Evolutionary conservation across 2,113 vertebrate genomes (phyloP).

Genomic region (Amazona vittata): DNA sequence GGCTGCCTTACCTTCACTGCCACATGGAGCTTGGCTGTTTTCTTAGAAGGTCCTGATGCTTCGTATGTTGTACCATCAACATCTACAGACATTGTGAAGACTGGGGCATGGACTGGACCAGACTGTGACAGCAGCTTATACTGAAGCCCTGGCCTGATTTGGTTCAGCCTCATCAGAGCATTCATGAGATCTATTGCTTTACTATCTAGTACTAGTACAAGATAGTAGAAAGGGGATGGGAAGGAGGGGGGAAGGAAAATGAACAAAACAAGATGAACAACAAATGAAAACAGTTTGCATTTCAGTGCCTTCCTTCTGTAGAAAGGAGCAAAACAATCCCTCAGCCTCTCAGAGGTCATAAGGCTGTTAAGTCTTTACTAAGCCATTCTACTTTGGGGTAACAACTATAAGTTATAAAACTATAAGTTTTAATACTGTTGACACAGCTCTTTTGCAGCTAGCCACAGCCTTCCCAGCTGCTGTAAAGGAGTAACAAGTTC

Average conservation of each 20-base stretch:
- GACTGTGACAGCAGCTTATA: conserved; percentile 98
- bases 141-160: conserved; percentile 97
- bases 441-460: not conserved
- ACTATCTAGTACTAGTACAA: conserved; percentile 89
- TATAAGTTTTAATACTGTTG: not conserved
- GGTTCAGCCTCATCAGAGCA: conserved; percentile 97
- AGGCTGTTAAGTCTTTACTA: not conserved
- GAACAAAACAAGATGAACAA: conserved; percentile 42
- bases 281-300: conserved; percentile 48
- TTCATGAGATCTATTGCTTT: conserved; percentile 99
- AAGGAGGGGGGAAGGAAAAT: not conserved
- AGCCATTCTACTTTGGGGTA: not conserved
- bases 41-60: conserved; percentile 98
- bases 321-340: not conserved
- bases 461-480: not conserved
- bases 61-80: conserved; percentile 94
- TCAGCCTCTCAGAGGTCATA: not conserved
- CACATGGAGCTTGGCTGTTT: conserved; percentile 97
- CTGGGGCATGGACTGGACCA: conserved; percentile 95
- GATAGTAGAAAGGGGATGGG: conserved; percentile 1
- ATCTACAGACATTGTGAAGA: conserved; percentile 99
- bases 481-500: not conserved
- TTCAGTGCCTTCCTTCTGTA: conserved; percentile 12
- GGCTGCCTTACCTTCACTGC: conserved; percentile 90
- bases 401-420: not conserved